Evolutionary conservation across 2,797 vertebrate species (phyloP), one percentile per base, ranked within the genome.

Genomic region (Lerista edwardsae): DNA sequence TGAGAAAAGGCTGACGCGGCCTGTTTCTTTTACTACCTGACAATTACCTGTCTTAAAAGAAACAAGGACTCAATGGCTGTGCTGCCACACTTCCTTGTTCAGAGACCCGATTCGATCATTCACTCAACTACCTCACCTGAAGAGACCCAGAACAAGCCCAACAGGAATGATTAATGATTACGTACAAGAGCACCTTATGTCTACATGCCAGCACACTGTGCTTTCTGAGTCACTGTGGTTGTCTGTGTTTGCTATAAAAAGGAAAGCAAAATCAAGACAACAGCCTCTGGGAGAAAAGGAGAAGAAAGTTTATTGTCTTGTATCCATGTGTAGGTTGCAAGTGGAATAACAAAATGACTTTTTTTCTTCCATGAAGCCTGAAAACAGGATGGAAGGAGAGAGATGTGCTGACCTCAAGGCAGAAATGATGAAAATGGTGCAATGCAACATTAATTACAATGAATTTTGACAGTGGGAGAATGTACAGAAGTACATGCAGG

Each of bases 81-180:
- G 29, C 34, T 84, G 82, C 25, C 34, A 79, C 73, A 62, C 81
- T 71, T 67, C 73, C 76, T 15, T 39, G 84, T 47, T 47, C 68
- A n/a, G 4, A 79, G 6, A 80, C 80, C 80, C 47, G 5, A 34
- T 23, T 68, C 51, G 80, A 88, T 87, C 71, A 64, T 69, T 80
- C 62, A 36, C 62, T 79, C 71, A 87, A 84, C 47, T 41, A 14
- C 36, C 83, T 79, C 73, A 67, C 34, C 85, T 79, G 74, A 83
- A 77, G 67, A 86, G 67, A 12, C 59, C 75, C 79, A 80, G 72
- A 72, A 80, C 86, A 89, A 79, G 75, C 61, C 55, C 84, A 90
- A 47, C 2, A 89, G 67, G 2, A 39, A 39, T 86, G 90, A 92
- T 86, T 79, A 93, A 91, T 83, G 85, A 86, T 89, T 92, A 85